Percentiles rank a stretch among this genome's conserved stretches.
Conservation (phyloP, 2,113 vertebrate species). For the Sander lucioperca region DNA sequence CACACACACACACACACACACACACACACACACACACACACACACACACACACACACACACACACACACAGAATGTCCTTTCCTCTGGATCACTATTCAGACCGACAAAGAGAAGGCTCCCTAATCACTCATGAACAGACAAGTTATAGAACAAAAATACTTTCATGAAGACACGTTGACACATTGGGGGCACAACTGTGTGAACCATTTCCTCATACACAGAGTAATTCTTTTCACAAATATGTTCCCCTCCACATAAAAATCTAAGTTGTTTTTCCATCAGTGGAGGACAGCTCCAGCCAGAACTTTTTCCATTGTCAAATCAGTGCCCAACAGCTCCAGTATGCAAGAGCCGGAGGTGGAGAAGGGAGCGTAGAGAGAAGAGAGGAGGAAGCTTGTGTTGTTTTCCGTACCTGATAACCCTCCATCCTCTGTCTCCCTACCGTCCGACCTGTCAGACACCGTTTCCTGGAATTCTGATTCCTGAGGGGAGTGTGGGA, state of each 20-base stretch:
- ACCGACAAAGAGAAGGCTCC: conserved; percentile 24
- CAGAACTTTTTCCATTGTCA: conserved; percentile 48
- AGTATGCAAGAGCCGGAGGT: conserved; percentile 15
- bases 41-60: conserved; percentile 22
- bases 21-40: conserved; percentile 13
- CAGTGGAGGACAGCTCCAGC: conserved; percentile 9
- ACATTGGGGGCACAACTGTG: conserved; percentile 21
- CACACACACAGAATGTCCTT: conserved; percentile 23
- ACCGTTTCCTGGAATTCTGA: conserved; percentile 79
- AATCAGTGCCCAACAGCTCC: conserved; percentile 35
- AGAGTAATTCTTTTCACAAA: conserved; percentile 30
- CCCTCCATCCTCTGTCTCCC: conserved; percentile 77
- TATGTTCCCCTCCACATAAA: conserved; percentile 35
- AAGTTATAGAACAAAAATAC: conserved; percentile 32
- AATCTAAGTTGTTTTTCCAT: conserved; percentile 55
- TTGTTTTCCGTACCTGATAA: conserved; percentile 85
- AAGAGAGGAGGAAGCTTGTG: conserved; percentile 71
- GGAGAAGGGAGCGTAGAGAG: conserved; percentile 33
- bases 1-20: conserved; percentile 8
- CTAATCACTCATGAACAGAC: conserved; percentile 24
- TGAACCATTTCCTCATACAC: conserved; percentile 49
- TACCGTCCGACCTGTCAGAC: conserved; percentile 73
- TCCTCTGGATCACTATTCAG: conserved; percentile 43
- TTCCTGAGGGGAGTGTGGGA: conserved; percentile 65
- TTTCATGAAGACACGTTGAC: conserved; percentile 38